Percentiles rank a stretch among this genome's conserved stretches.
Conservation (phyloP, 2,888 invertebrate genomes). For the Eueremaeus valkanovi region DNA sequence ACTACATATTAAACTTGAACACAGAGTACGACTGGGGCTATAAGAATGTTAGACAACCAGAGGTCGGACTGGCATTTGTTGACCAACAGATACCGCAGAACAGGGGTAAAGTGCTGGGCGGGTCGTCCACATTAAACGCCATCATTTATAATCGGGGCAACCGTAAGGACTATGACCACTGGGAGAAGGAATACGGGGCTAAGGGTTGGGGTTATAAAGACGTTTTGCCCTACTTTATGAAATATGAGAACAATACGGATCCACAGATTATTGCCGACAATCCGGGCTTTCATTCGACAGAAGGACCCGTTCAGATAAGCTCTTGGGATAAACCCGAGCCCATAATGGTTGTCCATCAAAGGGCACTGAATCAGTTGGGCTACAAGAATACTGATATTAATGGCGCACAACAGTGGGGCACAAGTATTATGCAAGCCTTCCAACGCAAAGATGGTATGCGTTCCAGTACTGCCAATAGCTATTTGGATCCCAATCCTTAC, state of each 20-base stretch:
- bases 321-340: not conserved
- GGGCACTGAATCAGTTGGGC: not conserved
- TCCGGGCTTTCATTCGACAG: not conserved
- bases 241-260: not conserved
- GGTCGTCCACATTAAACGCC: not conserved
- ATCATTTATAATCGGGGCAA: not conserved
- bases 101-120: not conserved
- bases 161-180: not conserved
- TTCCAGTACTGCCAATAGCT: not conserved
- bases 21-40: conserved; percentile 8
- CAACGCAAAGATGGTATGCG: not conserved
- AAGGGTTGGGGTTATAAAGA: not conserved
- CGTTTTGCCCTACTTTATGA: not conserved
- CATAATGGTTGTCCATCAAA: not conserved
- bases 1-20: not conserved
- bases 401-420: not conserved
- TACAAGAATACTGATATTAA: not conserved
- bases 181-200: not conserved
- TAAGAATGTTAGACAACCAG: not conserved
- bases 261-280: not conserved
- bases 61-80: not conserved
- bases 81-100: not conserved
- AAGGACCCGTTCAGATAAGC: not conserved
- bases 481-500: not conserved
- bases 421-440: not conserved